Percentiles rank a stretch among this genome's conserved stretches.
Conservation (phyloP, 2,113 vertebrate genomes). For the Pluvianellus socialis region DNA sequence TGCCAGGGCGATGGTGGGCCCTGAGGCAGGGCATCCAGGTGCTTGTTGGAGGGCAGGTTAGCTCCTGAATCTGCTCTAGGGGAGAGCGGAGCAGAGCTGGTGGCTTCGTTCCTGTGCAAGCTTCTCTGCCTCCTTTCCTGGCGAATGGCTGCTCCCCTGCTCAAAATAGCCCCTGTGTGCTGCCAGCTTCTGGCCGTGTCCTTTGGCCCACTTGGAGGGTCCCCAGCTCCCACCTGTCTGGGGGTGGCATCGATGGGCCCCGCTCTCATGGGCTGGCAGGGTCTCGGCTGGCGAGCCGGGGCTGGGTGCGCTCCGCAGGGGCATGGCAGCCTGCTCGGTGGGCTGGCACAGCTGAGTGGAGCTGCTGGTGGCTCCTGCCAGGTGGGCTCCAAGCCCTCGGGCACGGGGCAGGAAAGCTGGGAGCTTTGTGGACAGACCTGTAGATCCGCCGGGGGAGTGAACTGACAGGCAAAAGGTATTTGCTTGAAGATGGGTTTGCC, state of each 20-base stretch:
- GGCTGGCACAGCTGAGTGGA: neutral
- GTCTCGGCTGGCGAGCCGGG: accelerated
- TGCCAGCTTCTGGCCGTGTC: conserved; percentile 12
- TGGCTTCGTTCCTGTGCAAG: neutral
- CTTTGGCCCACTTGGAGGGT: conserved; percentile 33
- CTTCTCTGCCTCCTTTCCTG: neutral
- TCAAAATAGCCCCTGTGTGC: conserved; percentile 34
- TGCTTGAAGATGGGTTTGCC: neutral
- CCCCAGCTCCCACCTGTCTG: neutral
- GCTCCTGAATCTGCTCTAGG: neutral
- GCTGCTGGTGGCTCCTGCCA: neutral
- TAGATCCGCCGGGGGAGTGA: neutral
- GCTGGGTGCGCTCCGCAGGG: neutral
- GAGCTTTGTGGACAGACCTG: neutral
- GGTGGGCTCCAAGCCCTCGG: neutral
- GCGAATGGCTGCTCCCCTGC: neutral
- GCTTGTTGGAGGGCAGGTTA: neutral
- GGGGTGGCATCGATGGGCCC: neutral
- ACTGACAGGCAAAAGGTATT: neutral
- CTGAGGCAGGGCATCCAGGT: neutral
- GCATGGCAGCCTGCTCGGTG: neutral
- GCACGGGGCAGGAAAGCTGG: neutral
- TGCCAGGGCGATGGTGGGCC: neutral
- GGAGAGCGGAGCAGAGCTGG: neutral
- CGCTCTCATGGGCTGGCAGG: neutral